Evolutionary conservation across 1,140 invertebrate genomes (phyloP).

Genomic region (Varroa destructor): DNA sequence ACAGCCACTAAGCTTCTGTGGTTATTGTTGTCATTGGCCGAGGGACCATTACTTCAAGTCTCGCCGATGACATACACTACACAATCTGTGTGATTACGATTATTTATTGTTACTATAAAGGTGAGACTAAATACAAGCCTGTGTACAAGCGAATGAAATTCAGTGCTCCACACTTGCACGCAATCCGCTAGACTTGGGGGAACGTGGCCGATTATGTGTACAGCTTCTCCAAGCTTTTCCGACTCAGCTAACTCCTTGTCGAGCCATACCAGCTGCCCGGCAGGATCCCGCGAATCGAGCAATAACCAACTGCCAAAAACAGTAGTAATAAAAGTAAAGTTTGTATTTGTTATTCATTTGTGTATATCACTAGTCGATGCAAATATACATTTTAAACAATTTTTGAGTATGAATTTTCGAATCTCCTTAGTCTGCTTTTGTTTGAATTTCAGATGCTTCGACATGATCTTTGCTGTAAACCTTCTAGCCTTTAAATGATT

Average conservation of each 20-base stretch:
- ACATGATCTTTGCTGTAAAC: too few relatives aligned
- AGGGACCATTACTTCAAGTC: neutral
- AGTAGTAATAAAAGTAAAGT: neutral
- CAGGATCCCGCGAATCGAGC: slow-evolving; percentile 88
- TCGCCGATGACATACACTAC: neutral
- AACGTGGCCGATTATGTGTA: slow-evolving; percentile 44
- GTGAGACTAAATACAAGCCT: slow-evolving; percentile 35
- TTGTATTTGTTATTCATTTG: too few relatives aligned
- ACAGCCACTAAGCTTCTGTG: too few relatives aligned
- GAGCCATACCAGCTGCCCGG: slow-evolving; percentile 84
- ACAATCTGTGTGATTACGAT: neutral
- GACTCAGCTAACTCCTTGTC: slow-evolving; percentile 82
- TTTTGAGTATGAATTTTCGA: too few relatives aligned
- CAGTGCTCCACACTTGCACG: slow-evolving; percentile 42
- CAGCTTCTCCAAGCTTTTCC: slow-evolving; percentile 66
- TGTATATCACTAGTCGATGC: too few relatives aligned
- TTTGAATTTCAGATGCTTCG: too few relatives aligned
- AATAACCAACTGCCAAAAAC: slow-evolving; percentile 56
- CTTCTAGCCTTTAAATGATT: too few relatives aligned
- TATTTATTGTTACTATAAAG: too few relatives aligned
- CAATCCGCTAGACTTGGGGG: slow-evolving; percentile 41
- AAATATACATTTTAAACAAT: too few relatives aligned
- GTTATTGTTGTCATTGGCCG: too few relatives aligned
- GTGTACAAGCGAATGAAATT: slow-evolving; percentile 42
- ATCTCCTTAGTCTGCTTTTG: too few relatives aligned